Percentiles rank a stretch among this genome's conserved stretches.
These are phyloP conservation scores for Tetrao urogallus DNA, from an alignment of 2,113 vertebrate species.

Conservation along the genomic window DNA sequence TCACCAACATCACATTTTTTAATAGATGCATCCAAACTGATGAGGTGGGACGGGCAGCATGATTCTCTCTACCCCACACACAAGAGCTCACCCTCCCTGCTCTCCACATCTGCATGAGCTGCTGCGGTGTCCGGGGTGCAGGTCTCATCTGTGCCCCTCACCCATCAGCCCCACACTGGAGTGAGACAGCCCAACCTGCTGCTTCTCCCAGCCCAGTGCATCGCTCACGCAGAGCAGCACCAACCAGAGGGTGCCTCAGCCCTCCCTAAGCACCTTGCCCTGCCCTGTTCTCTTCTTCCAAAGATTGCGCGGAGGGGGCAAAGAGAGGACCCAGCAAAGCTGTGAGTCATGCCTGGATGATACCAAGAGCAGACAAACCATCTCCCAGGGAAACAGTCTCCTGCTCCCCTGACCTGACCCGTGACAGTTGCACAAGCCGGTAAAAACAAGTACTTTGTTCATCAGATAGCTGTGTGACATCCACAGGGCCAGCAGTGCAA, in stretches of 20 bases:
- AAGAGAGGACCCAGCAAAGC: neutral
- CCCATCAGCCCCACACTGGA: neutral
- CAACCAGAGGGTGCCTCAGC: neutral
- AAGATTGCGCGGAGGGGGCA: neutral
- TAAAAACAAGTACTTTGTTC: slow-evolving; percentile 16
- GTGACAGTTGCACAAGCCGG: neutral
- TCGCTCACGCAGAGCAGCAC: neutral
- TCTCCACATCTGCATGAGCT: neutral
- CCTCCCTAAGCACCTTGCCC: neutral
- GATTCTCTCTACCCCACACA: accelerated
- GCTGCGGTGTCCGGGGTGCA: neutral
- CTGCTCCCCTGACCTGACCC: neutral
- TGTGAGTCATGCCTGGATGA: slow-evolving; percentile 40
- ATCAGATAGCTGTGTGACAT: neutral
- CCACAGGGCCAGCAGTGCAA: neutral
- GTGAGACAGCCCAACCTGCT: neutral
- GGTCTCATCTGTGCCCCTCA: accelerated
- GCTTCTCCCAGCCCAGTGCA: neutral
- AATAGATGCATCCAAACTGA: neutral
- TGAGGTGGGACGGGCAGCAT: neutral
- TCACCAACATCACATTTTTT: neutral
- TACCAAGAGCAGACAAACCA: neutral
- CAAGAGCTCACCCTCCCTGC: accelerated
- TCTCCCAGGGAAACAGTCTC: neutral
- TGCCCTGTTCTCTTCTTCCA: neutral